These are phyloP conservation scores for Drosophila setifemur DNA, from an alignment of 1,140 invertebrate genomes.

Conservation along the genomic window DNA sequence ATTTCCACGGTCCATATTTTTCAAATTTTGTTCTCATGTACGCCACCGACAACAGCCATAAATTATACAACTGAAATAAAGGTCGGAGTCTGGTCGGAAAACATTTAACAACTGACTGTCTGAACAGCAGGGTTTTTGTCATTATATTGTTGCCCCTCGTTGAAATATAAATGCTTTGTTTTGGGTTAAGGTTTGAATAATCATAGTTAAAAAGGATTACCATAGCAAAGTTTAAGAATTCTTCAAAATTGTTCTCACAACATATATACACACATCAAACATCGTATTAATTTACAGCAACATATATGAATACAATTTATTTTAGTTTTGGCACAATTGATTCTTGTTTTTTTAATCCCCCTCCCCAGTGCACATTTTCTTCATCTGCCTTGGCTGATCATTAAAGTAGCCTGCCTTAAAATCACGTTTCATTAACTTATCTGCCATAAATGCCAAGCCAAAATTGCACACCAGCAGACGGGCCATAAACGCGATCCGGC, in stretches of 20 bases:
- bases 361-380: neutral
- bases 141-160: neutral
- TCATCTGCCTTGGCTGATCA: neutral
- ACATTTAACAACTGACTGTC: neutral
- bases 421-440: slow-evolving; percentile 34
- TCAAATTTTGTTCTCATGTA: slow-evolving; percentile 55
- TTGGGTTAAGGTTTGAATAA: too few species aligned
- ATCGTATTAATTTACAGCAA: too few species aligned
- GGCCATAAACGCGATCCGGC: slow-evolving; percentile 13
- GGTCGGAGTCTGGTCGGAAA: slow-evolving; percentile 15
- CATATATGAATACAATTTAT: too few species aligned
- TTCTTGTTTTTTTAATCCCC: neutral
- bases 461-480: slow-evolving; percentile 4
- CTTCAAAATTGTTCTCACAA: too few species aligned
- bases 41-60: slow-evolving; percentile 50
- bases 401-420: slow-evolving; percentile 6
- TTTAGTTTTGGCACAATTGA: too few species aligned
- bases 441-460: slow-evolving; percentile 16
- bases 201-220: too few species aligned
- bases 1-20: slow-evolving; percentile 18
- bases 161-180: neutral
- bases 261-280: too few species aligned
- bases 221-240: too few species aligned
- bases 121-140: neutral
- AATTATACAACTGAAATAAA: slow-evolving; percentile 50